Base-by-base conservation (phyloP, 2,797 vertebrate genomes). In the Chaetophractus vellerosus region DNA sequence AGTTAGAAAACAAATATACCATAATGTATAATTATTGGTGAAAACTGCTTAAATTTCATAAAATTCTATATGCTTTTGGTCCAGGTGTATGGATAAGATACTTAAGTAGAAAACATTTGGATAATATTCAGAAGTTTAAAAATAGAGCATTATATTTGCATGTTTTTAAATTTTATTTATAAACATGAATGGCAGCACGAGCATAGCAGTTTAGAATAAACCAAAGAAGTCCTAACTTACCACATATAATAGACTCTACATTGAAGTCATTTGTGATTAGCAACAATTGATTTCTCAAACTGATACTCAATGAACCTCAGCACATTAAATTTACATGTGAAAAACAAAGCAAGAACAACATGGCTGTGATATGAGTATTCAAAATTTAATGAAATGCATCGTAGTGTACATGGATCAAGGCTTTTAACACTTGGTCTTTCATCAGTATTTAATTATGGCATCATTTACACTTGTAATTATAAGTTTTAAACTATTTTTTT, bases 261-360 rank as follows among this genome's bases (percentile, higher is more conserved):
- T 0, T 33, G 5, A 23, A 28, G 6, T 74, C 74, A 63, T 59
- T 36, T 82, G 24, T 78, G 91, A 24, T 79, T 21, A 79, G 57
- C 38, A 75, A 52, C 1, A 74, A 41, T 21, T 63, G 57, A 26
- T 16, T 63, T 5, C 36, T 41, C 48, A 9, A 80, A 12, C 45
- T 85, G 5, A 36, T 59, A 4, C 31, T 57, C 21, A 41, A 50
- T 23, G 15, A 11, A 63, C 31, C 11, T 45, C 28, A 2, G 33
- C 88, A 96, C 96, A 96, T 87, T 89, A 96, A 96, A 95, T 59
- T 15, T 86, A 15, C 59, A 80, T 63, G 59, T 93, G 81, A n/a
- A 66, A 92, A 90, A 96, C 9, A 38, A 38, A n/a, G n/a, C n/a
- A n/a, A 38, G 38, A 94, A 68, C 6, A 6, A 76, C 7, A 19